Conservation (phyloP, 2,797 vertebrate genomes). For the Meriones psammophilus region DNA sequence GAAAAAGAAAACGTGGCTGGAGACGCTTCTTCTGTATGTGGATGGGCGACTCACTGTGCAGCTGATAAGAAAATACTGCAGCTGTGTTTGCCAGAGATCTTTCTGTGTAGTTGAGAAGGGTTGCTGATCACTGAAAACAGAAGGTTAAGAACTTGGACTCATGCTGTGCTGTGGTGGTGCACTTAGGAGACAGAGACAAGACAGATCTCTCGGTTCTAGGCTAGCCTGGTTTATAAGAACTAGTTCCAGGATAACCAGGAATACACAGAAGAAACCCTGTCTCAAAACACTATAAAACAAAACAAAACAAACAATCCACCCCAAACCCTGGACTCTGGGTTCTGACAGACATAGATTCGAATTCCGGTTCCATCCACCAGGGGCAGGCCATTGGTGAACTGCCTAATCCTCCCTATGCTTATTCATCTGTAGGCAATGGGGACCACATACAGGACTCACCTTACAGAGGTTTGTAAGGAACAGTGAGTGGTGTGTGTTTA, state of each 20-base stretch:
- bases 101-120: neutral
- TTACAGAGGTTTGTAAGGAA: neutral
- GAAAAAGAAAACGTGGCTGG: neutral
- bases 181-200: neutral
- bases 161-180: neutral
- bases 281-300: neutral
- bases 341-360: neutral
- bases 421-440: neutral
- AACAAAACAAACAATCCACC: neutral
- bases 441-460: neutral
- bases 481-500: neutral
- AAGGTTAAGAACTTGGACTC: conserved; percentile 16
- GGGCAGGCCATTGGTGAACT: neutral
- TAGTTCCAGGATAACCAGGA: neutral
- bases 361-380: neutral
- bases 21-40: neutral
- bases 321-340: neutral
- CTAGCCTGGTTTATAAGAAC: neutral
- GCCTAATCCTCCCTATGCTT: neutral
- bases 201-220: neutral
- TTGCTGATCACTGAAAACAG: neutral
- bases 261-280: neutral
- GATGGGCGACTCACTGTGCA: too few species aligned
- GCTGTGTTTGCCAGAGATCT: neutral
- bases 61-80: neutral